Evolutionary conservation across 2,113 vertebrate species (phyloP).

Genomic region (Columba janthina): DNA sequence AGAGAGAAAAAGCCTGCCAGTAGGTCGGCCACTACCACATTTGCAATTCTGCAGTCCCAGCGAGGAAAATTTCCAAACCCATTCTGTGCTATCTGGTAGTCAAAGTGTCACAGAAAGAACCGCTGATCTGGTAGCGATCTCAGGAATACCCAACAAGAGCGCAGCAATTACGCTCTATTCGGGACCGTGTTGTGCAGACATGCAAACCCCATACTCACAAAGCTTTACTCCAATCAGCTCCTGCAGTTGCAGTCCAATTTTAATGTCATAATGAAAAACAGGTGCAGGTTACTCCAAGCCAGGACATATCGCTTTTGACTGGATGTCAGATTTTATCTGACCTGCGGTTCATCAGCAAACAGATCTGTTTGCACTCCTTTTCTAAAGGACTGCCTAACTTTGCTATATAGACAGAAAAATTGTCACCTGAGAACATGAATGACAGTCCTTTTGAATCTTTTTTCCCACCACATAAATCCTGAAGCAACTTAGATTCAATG

Average conservation of each 20-base stretch:
- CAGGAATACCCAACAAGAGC: background rate
- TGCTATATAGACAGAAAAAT: background rate
- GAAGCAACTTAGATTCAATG: background rate
- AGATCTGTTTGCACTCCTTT: background rate
- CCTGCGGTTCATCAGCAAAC: background rate
- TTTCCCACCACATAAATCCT: background rate
- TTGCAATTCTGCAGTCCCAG: background rate
- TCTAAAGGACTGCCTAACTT: background rate
- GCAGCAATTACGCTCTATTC: background rate
- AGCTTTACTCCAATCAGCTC: background rate
- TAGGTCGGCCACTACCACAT: background rate
- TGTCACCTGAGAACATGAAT: background rate
- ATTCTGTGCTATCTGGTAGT: background rate
- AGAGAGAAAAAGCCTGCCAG: background rate
- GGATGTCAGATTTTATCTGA: background rate
- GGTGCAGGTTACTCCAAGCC: background rate
- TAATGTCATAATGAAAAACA: background rate
- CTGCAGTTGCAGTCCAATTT: background rate
- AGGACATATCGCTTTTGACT: background rate
- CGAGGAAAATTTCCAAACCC: background rate
- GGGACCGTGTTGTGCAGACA: background rate
- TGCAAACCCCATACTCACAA: background rate
- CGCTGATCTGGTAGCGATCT: background rate
- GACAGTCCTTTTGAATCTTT: background rate
- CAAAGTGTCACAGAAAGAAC: background rate